Evolutionary conservation across 2,888 invertebrate species (phyloP), one percentile per base, ranked within the genome.

Genomic region (Deroplatys truncata): DNA sequence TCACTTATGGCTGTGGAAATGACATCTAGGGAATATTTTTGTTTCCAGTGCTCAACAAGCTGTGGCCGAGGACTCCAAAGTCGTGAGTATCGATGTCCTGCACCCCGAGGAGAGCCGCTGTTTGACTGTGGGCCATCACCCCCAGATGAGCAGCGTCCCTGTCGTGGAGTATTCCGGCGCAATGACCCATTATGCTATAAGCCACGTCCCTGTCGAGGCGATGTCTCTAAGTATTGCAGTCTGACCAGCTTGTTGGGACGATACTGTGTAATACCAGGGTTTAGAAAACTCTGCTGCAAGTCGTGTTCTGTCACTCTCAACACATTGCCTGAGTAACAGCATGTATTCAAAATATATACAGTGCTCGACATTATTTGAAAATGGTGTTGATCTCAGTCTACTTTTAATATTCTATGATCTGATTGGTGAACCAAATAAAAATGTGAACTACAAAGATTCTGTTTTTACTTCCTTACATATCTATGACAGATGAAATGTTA

Each of bases 21-120:
- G 35, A 35, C 35, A 43, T 43, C 1, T 43, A 43, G 31, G 2
- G 31, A 9, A 9, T 10, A 84, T 28, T 85, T 82, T 29, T 2
- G 72, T 9, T 83, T 83, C n/a, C 92, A 96, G 96, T 96, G 96
- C 92, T 96, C 96, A 1, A 93, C 94, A 82, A 94, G 94, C 0
- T 96, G 96, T 91, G 96, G 96, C 0, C 94, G 94, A 1, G 96
- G 96, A 1, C 92, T 95, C 3, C 95, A 95, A 20, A 93, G 93
- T 0, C 94, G 95, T 5, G 94, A 95, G 0, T 93, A 95, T 0
- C 92, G 94, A 2, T 96, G 96, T 91, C 94, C 95, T 0, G 94
- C 95, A 0, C 91, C 94, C 0, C 93, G 94, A 89, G 94, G 94
- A 1, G 93, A 94, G 91, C 91, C 92, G 49, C 92, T 93, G 15